phyloP scores from a whole-genome alignment of 2,797 vertebrate genomes.

The Cossypha niveicapilla region DNA sequence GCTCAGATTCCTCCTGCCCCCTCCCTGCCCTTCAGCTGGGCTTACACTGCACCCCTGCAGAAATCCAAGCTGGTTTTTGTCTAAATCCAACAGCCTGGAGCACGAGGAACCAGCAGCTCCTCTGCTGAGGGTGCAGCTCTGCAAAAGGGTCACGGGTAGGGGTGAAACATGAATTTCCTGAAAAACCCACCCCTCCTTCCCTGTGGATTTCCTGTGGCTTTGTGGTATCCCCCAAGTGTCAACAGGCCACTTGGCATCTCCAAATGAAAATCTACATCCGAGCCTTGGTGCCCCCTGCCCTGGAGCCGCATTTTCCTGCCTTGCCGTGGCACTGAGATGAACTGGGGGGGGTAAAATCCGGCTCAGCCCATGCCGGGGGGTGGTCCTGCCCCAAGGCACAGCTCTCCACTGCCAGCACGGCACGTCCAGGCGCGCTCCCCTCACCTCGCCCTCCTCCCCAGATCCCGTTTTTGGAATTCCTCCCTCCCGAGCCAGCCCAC shows the following conservation, averaged over 20 bases:
- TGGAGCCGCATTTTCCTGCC: background rate
- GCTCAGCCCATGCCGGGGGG: accelerated
- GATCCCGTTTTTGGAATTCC: background rate
- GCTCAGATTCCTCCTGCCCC: background rate
- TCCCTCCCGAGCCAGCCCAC: accelerated
- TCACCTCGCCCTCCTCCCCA: background rate
- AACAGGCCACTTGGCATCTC: background rate
- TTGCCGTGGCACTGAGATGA: accelerated
- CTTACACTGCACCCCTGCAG: background rate
- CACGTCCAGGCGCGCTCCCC: accelerated
- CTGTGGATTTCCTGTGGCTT: background rate
- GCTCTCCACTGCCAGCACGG: background rate
- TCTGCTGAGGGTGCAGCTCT: background rate
- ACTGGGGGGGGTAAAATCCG: accelerated
- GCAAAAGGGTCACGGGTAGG: background rate
- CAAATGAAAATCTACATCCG: background rate
- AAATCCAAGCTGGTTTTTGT: background rate
- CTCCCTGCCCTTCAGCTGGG: background rate
- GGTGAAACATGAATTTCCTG: background rate
- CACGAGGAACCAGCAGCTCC: accelerated
- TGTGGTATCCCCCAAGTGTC: background rate
- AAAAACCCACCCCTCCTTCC: background rate
- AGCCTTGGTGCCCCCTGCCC: background rate
- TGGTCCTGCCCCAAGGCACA: background rate
- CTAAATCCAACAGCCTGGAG: background rate